phyloP scores from a whole-genome alignment of 37 sponge, comb jelly and placozoan species.

The Axinella damicornis region DNA sequence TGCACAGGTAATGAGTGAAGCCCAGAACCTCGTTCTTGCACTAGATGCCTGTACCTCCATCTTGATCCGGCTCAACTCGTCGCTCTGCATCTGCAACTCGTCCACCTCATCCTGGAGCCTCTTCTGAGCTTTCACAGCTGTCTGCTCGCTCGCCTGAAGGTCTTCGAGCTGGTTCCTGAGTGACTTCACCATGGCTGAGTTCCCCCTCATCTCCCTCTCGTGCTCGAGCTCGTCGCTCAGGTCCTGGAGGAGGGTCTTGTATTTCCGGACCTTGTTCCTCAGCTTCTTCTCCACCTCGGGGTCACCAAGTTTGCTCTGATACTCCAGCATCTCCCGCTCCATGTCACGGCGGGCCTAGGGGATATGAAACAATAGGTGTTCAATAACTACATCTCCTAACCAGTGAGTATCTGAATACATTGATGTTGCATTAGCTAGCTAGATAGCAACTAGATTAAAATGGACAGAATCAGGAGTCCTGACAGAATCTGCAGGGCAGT shows the following conservation, averaged over 20 bases:
- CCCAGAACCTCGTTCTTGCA: background rate
- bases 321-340: conserved; percentile 75
- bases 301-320: conserved; percentile 68
- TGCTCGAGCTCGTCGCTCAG: conserved; percentile 63
- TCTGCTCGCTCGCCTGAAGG: conserved; percentile 48
- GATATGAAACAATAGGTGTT: background rate
- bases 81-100: conserved; percentile 64
- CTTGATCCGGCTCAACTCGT: conserved; percentile 68
- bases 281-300: conserved; percentile 87
- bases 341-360: conserved; percentile 63
- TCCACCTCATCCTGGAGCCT: conserved; percentile 71
- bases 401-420: background rate
- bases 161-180: conserved; percentile 74
- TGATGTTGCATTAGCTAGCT: background rate
- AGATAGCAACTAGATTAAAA: too few relatives aligned
- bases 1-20: too few relatives aligned
- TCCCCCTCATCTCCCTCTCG: conserved; percentile 49
- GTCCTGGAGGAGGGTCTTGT: conserved; percentile 72
- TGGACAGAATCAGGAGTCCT: too few relatives aligned
- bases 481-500: too few relatives aligned
- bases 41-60: conserved; percentile 44
- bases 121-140: conserved; percentile 64
- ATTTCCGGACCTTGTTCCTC: conserved; percentile 66
- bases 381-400: background rate
- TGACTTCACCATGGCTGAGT: conserved; percentile 40